A percentile compares a stretch with the other conserved stretches of the same genome.
Conservation (phyloP, 2,888 invertebrate species). For the Caenorhabditis parvicauda region DNA sequence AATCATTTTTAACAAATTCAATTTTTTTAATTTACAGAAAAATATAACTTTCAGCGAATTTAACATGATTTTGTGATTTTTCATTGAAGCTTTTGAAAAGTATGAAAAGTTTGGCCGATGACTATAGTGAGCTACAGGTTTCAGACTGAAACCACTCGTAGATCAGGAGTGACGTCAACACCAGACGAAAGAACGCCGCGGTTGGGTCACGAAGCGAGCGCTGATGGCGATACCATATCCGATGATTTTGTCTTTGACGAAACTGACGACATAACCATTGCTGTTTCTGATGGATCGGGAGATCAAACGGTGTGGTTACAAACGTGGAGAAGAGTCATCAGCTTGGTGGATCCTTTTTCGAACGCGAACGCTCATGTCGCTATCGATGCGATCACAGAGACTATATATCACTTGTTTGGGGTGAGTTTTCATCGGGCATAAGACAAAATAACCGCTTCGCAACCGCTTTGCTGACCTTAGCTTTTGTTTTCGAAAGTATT, state of each 20-base stretch:
- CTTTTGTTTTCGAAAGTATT: too few species aligned
- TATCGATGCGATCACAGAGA: constrained; percentile 48
- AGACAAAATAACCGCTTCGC: too few species aligned
- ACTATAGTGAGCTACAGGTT: too few species aligned
- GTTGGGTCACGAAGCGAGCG: constrained; percentile 9
- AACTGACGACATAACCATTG: constrained; percentile 39
- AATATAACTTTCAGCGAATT: too few species aligned
- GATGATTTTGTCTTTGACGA: constrained; percentile 46
- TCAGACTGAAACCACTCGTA: constrained; percentile 15
- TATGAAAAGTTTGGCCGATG: too few species aligned
- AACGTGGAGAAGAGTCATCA: constrained; percentile 54
- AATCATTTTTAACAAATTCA: too few species aligned
- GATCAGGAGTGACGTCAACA: not conserved
- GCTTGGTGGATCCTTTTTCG: constrained; percentile 45
- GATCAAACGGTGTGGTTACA: constrained; percentile 50
- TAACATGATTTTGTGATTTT: too few species aligned
- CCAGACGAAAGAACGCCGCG: constrained; percentile 1
- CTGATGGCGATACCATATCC: constrained; percentile 11
- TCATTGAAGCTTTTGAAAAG: too few species aligned
- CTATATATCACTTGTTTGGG: constrained; percentile 45
- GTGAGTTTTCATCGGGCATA: constrained; percentile 22
- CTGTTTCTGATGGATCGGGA: constrained; percentile 44
- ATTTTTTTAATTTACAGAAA: too few species aligned
- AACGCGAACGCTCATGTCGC: constrained; percentile 39
- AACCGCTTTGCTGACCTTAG: too few species aligned